These are phyloP conservation scores for Vanessa tameamea DNA, from an alignment of 1,140 invertebrate genomes.

Conservation along the genomic window DNA sequence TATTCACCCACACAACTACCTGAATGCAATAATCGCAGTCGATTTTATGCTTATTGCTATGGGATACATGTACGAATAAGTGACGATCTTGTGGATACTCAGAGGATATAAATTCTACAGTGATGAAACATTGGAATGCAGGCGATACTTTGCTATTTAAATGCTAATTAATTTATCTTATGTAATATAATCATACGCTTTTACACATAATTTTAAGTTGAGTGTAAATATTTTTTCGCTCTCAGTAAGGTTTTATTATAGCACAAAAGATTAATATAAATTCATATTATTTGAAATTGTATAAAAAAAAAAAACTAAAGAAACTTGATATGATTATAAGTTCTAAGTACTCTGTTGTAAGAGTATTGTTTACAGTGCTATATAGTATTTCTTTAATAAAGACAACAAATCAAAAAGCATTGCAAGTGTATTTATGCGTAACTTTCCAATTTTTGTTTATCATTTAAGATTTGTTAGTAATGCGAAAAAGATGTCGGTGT, in stretches of 20 bases:
- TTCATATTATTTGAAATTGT: background rate
- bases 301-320: background rate
- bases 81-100: constrained; percentile 15
- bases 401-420: too few species aligned
- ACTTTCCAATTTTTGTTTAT: constrained; percentile 19
- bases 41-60: constrained; percentile 67
- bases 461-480: constrained; percentile 12
- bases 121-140: constrained; percentile 13
- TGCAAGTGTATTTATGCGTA: constrained; percentile 2
- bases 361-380: too few species aligned
- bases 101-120: constrained; percentile 1
- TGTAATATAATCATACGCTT: background rate
- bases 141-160: constrained; percentile 20
- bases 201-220: background rate
- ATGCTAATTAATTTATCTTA: constrained; percentile 11
- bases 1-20: constrained; percentile 74
- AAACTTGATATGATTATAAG: too few species aligned
- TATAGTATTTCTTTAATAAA: too few species aligned
- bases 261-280: background rate
- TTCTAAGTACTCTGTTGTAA: too few species aligned
- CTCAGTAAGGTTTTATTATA: background rate
- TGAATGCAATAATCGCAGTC: constrained; percentile 62
- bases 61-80: constrained; percentile 47
- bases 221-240: background rate
- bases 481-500: constrained; percentile 15